Conservation (phyloP, 2,888 invertebrate genomes). For the Lapara coniferarum region DNA sequence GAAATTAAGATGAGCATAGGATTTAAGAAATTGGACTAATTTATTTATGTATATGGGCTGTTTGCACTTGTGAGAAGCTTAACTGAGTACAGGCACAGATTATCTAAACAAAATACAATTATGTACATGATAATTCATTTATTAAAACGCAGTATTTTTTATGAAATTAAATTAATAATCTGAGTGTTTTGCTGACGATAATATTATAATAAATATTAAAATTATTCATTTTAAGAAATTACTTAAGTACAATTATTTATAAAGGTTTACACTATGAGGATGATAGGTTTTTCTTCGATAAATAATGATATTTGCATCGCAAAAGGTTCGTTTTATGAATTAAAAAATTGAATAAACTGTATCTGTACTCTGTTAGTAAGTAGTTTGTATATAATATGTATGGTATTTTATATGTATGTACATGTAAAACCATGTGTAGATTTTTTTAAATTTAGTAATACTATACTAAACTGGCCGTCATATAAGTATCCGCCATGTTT, state of each 20-base stretch:
- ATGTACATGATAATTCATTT: background rate
- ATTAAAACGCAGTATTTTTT: background rate
- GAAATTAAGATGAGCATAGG: constrained; percentile 75
- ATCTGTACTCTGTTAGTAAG: constrained; percentile 59
- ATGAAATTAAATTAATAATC: too few species aligned
- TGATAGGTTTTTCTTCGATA: too few species aligned
- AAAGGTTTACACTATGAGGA: too few species aligned
- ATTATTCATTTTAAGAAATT: constrained; percentile 13
- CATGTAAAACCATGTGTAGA: constrained; percentile 84
- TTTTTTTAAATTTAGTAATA: constrained; percentile 85
- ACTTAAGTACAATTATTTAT: too few species aligned
- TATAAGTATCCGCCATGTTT: constrained; percentile 87
- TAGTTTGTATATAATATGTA: constrained; percentile 52
- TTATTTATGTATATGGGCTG: constrained; percentile 45
- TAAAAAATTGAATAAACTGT: background rate
- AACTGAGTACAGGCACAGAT: constrained; percentile 60
- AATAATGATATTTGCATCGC: too few species aligned
- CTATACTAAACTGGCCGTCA: constrained; percentile 89
- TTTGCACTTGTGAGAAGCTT: constrained; percentile 56
- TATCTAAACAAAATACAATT: background rate
- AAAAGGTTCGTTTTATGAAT: background rate
- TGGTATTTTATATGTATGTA: constrained; percentile 73
- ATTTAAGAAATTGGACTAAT: constrained; percentile 48
- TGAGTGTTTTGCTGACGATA: too few species aligned
- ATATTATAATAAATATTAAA: constrained; percentile 16